Base-by-base conservation (phyloP, 2,797 vertebrate genomes). In the Danio tinwini region DNA sequence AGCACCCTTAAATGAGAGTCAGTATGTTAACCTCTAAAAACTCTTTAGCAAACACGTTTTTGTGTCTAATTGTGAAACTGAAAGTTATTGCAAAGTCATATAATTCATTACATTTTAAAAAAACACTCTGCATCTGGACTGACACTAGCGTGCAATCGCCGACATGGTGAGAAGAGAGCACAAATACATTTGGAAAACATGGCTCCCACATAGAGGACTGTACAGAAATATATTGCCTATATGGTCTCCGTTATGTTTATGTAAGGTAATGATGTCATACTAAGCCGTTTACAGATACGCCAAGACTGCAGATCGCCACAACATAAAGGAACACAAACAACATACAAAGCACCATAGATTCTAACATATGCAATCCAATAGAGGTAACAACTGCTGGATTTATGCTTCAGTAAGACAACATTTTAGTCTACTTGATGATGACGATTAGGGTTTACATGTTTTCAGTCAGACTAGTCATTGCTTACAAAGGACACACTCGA, bases 401-500 rank as follows among this genome's bases (percentile, higher is more conserved):
- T 44, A 53, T 21, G 67, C 39, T 44, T 75, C 40, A 65, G 39
- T 65, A 29, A 52, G 65, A 78, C 76, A 61, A 71, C 29, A 63
- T 17, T 12, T 70, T 19, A 39, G 63, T 40, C 47, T 58, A 49
- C 59, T 58, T 50, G 56, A 40, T 53, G 58, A 17, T 37, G 61
- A 79, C 45, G n/a, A 50, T 61, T 74, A 63, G 45, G 50, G 12
- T 50, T 40, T 55, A 71, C 49, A 55, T 72, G 47, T 61, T 68
- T 78, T 73, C 4, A 17, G 17, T 19, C 17, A 62, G 21, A 53
- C 40, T 40, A 40, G 7, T 39, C 13, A n/a, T 65, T 58, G 17
- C 81, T 67, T 85, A 85, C 61, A 84, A 80, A 69, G 84, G 53
- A 63, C 79, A 84, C 17, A 73, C 81, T 82, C 52, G 76, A 58